A percentile compares a stretch with the other conserved stretches of the same genome.
Evolutionary conservation across 2,888 invertebrate species (phyloP).

Genomic region (Muscina levida): DNA sequence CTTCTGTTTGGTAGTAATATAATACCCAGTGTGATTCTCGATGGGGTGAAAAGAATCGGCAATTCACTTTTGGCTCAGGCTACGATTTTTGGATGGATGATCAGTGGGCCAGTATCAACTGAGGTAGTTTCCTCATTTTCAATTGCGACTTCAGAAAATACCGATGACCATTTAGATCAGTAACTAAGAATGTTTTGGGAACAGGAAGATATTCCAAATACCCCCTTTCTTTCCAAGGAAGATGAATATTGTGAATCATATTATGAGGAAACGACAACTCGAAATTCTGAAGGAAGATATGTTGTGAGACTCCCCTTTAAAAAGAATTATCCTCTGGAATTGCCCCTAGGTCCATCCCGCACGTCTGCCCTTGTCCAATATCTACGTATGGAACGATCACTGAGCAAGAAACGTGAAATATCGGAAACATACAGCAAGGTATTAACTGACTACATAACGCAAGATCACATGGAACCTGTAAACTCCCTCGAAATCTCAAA

Average conservation of each 20-base stretch:
- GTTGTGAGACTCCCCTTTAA: constrained; percentile 4
- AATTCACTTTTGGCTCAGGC: constrained; percentile 33
- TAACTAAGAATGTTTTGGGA: constrained; percentile 27
- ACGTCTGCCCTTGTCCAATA: constrained; percentile 7
- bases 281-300: neutral
- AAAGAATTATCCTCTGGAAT: neutral
- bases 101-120: constrained; percentile 33
- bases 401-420: neutral
- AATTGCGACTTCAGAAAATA: constrained; percentile 8
- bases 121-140: constrained; percentile 24
- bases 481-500: too few species aligned
- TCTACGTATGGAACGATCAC: constrained; percentile 6
- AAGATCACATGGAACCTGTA: neutral
- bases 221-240: neutral
- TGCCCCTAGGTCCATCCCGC: constrained; percentile 9
- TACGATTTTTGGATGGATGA: constrained; percentile 46
- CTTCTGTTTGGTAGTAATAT: constrained; percentile 44
- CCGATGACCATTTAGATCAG: neutral
- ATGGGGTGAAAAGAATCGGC: constrained; percentile 14
- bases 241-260: neutral
- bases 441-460: neutral
- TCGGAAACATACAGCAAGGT: neutral
- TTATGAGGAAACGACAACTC: neutral
- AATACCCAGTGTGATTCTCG: constrained; percentile 4
- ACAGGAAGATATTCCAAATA: constrained; percentile 1